Evolutionary conservation across 2,888 invertebrate species (phyloP).

Genomic region (Macrosoma leucophasiata): DNA sequence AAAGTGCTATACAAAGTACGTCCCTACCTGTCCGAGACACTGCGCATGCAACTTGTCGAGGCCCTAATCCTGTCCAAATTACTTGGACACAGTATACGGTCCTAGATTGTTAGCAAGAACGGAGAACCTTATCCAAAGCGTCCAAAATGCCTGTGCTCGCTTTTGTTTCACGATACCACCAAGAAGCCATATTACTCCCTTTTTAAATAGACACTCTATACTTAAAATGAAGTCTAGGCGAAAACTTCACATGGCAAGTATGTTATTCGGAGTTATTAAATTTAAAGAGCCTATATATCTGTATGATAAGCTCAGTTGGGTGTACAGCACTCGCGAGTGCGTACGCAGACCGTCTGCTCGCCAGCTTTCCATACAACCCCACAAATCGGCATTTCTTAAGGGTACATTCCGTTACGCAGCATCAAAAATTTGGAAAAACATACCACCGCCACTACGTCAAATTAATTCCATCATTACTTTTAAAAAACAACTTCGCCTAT

Average conservation of each 20-base stretch:
- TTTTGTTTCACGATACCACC: slow-evolving; percentile 18
- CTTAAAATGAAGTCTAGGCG: slow-evolving; percentile 15
- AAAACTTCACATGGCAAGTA: slow-evolving; percentile 6
- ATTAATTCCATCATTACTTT: background rate
- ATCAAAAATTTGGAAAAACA: slow-evolving; percentile 1
- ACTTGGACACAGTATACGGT: background rate
- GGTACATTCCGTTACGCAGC: background rate
- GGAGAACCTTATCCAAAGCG: slow-evolving; percentile 1
- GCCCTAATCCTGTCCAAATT: too few species aligned
- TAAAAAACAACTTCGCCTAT: slow-evolving; percentile 6
- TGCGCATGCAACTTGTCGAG: too few species aligned
- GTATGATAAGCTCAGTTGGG: background rate
- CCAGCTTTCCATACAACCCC: background rate
- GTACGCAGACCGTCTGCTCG: background rate
- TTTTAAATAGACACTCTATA: slow-evolving; percentile 9
- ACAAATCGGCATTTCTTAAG: too few species aligned
- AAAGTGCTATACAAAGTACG: too few species aligned
- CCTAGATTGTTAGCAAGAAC: slow-evolving; percentile 1
- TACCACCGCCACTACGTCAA: background rate
- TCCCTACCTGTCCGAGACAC: too few species aligned
- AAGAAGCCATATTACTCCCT: slow-evolving; percentile 14
- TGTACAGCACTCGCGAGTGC: background rate
- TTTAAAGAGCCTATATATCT: background rate
- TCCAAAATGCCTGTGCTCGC: slow-evolving; percentile 17
- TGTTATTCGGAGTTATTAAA: background rate